Evolutionary conservation across 2,888 invertebrate species (phyloP).

Genomic region (Dicyrtomina minuta): DNA sequence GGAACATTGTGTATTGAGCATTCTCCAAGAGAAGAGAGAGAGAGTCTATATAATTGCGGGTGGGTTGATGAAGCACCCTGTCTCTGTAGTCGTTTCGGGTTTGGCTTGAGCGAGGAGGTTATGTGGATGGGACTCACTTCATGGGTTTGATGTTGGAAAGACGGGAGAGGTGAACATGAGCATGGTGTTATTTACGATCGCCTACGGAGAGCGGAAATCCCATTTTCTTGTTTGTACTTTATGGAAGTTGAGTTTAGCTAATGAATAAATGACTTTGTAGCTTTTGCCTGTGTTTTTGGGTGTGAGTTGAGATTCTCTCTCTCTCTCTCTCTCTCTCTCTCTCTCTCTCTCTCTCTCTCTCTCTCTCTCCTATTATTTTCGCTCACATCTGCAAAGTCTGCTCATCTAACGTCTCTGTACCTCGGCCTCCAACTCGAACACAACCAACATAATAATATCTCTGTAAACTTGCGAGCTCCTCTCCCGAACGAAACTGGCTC

Average conservation of each 20-base stretch:
- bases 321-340: background rate
- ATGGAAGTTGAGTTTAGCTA: conserved; percentile 29
- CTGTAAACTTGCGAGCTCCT: too few species aligned
- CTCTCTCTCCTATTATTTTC: too few species aligned
- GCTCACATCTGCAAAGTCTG: too few species aligned
- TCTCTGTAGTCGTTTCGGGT: background rate
- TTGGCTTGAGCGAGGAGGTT: background rate
- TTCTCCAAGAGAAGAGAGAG: background rate
- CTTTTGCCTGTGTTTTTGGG: too few species aligned
- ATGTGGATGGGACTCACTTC: conserved; percentile 3
- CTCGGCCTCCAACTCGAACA: too few species aligned
- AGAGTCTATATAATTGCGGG: conserved; percentile 6
- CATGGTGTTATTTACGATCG: conserved; percentile 24
- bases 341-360: too few species aligned
- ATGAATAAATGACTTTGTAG: conserved; percentile 29
- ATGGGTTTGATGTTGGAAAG: conserved; percentile 10
- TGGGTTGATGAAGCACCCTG: conserved; percentile 18
- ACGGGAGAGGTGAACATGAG: conserved; percentile 17
- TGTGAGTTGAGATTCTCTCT: background rate
- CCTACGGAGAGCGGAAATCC: conserved; percentile 18
- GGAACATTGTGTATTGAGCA: too few species aligned
- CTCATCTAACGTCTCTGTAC: too few species aligned
- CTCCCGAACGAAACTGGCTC: too few species aligned
- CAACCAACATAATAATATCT: too few species aligned
- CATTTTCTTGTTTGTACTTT: conserved; percentile 29